Evolutionary conservation across 2,888 invertebrate species (phyloP), one percentile per base, ranked within the genome.

Genomic region (Tetanocera ferruginea): DNA sequence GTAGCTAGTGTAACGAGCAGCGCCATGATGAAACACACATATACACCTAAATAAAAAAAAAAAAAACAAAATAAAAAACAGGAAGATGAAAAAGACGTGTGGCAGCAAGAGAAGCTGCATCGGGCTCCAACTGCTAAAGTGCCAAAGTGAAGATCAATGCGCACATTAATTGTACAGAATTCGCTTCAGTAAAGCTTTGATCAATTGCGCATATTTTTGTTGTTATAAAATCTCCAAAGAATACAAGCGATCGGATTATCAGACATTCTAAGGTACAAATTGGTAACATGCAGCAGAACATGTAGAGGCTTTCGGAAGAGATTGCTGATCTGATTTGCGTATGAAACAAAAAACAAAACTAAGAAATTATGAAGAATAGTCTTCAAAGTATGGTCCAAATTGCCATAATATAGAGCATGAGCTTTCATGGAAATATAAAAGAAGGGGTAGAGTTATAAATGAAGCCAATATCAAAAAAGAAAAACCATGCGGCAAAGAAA

Each of bases 191-290:
- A 19, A 25, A 52, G 8, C 52, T 69, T 55, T 73, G 73, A 57
- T 55, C 77, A 57, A 55, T 69, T 74, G 49, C 52, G 52, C 49
- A 60, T n/a, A n/a, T 67, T 49, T 14, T 49, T 64, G 57, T 55
- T 37, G 49, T 25, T 57, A 9, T 23, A 19, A 52, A 60, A 60
- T 52, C 70, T 64, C 52, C 69, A 67, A 70, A 67, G 43, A 43
- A 60, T 80, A 80, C 83, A 81, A 83, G 82, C 84, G 84, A 86
- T 86, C 86, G 86, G 86, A 86, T 85, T 86, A 86, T 83, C 83
- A 83, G 81, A 79, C 1, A n/a, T 55, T 37, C 66, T 49, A 69
- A 67, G 52, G 62, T 34, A 55, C 78, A 78, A 78, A 72, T 77
- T 78, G 74, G 51, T n/a, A 60, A n/a, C 74, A 57, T 31, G 70